Conservation (phyloP, 2,113 vertebrate genomes). For the Asarcornis scutulata region DNA sequence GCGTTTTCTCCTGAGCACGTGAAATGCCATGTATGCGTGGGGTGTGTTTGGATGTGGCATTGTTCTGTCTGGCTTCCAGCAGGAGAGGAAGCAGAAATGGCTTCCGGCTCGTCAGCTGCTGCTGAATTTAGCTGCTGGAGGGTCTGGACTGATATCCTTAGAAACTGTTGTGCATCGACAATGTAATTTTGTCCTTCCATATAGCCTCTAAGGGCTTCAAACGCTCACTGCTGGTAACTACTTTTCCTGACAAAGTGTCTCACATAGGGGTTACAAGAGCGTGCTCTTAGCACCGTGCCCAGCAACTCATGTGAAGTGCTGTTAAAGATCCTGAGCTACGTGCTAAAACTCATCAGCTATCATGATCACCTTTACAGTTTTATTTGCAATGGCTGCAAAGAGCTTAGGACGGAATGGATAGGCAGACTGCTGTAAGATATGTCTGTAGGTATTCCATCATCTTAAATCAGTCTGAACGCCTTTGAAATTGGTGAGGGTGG, state of each 20-base stretch:
- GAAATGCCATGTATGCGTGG: not conserved
- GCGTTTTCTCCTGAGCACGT: not conserved
- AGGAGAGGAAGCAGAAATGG: conserved; percentile 4
- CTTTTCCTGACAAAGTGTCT: not conserved
- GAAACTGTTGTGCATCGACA: not conserved
- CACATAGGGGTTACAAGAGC: not conserved
- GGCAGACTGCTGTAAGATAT: not conserved
- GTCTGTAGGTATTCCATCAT: not conserved
- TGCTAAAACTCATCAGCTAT: not conserved
- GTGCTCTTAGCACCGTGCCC: not conserved
- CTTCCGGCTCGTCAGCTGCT: not conserved
- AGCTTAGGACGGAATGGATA: not conserved
- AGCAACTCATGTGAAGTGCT: not conserved
- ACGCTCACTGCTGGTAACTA: not conserved
- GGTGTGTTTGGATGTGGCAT: not conserved
- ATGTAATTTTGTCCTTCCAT: not conserved
- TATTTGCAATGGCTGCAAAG: not conserved
- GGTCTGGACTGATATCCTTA: not conserved
- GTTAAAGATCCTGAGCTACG: not conserved
- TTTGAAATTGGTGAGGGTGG: not conserved
- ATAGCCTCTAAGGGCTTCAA: not conserved
- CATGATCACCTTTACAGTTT: not conserved
- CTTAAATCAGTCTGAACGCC: not conserved
- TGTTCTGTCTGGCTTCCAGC: not conserved
- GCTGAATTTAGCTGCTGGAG: conserved; percentile 20